These are phyloP conservation scores for Leptinotarsa tumamoca DNA, from an alignment of 2,888 invertebrate species.

Conservation along the genomic window DNA sequence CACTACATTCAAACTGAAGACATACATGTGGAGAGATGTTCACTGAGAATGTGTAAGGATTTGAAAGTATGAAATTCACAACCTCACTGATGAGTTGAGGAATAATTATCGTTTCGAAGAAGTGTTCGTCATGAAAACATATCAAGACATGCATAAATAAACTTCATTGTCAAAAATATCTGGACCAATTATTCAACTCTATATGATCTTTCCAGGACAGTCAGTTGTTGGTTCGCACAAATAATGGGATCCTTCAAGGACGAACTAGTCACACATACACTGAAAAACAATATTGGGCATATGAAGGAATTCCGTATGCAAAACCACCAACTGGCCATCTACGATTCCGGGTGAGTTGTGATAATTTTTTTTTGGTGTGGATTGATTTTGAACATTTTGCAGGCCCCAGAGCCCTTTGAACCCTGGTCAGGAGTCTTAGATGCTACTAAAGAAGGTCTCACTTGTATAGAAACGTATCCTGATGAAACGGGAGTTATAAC, in stretches of 20 bases:
- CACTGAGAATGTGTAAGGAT: no score
- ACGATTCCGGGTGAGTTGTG: conserved; percentile 40
- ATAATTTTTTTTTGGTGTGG: not conserved
- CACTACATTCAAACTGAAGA: no score
- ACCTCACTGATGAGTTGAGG: no score
- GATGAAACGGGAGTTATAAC: conserved; percentile 14
- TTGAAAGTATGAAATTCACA: no score
- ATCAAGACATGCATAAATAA: not conserved
- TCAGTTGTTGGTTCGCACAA: conserved; percentile 32
- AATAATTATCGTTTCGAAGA: no score
- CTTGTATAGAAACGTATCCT: conserved; percentile 44
- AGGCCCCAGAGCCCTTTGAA: conserved; percentile 42
- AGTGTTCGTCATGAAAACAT: no score
- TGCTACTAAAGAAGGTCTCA: conserved; percentile 39
- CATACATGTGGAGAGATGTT: no score
- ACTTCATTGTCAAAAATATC: not conserved
- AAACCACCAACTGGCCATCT: conserved; percentile 43
- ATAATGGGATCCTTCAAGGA: conserved; percentile 41
- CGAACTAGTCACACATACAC: conserved; percentile 32
- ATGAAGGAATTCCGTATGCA: conserved; percentile 46
- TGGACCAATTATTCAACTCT: not conserved
- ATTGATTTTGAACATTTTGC: conserved; percentile 18
- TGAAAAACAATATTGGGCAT: conserved; percentile 40
- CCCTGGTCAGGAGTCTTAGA: conserved; percentile 49
- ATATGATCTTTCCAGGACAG: conserved; percentile 32